Evolutionary conservation across 1,140 invertebrate genomes (phyloP), one percentile per base, ranked within the genome.

Genomic region (Drosophila mauritiana): DNA sequence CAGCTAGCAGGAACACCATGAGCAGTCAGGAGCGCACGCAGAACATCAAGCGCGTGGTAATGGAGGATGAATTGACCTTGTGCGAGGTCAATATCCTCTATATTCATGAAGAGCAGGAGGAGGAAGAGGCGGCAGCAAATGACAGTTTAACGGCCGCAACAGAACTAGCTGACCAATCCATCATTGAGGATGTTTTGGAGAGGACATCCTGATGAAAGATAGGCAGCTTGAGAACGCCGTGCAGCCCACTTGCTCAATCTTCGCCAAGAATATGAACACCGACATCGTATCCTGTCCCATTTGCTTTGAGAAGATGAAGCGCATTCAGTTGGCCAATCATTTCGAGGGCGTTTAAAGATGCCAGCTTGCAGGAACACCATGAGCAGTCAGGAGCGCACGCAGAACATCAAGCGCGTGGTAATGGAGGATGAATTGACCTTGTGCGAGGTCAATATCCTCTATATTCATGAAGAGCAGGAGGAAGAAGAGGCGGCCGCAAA

Each of bases 391-490:
- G 74, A 91, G 34, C 78, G 84, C 3, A 80, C 73, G 0, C 58
- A 57, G 1, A 51, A 54, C 10, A 91, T 92, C 7, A 92, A 92
- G 45, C 65, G 83, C 0, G 88, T 91, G 59, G 78, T 92, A 5
- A 56, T 92, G 55, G 77, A 79, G 52, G 92, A 92, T 6, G 83
- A 88, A 55, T 70, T 39, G 4, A 17, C 46, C 7, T 91, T 36
- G 0, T 27, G 6, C 12, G 80, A 92, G 7, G 79, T 82, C n/a
- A 80, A 92, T 1, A 92, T 91, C 17, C 25, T n/a, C n/a, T n/a
- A n/a, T n/a, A n/a, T n/a, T n/a, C n/a, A n/a, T n/a, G n/a, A n/a
- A n/a, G n/a, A n/a, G n/a, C n/a, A n/a, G n/a, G n/a, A n/a, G n/a
- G n/a, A n/a, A n/a, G n/a, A n/a, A n/a, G n/a, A n/a, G n/a, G 52